Evolutionary conservation across 2,797 vertebrate species (phyloP).

Genomic region (Pogoniulus pusillus): DNA sequence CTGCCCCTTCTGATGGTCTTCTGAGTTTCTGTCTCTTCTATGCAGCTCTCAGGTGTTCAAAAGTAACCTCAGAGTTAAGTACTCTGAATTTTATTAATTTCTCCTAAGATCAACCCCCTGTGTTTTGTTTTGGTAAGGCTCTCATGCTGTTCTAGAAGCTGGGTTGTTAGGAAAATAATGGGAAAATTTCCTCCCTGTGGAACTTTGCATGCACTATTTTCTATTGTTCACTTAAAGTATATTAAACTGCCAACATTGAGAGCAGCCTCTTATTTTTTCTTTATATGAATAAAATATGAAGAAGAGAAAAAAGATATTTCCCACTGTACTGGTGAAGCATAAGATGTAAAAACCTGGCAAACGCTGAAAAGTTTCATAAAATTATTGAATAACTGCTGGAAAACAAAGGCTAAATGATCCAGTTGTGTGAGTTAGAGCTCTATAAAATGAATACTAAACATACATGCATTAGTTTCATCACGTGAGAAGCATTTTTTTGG

Average conservation of each 20-base stretch:
- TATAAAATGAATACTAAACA: constrained; percentile 21
- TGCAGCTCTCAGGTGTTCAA: not conserved
- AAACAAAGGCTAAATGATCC: not conserved
- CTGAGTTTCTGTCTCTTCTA: not conserved
- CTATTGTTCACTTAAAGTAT: not conserved
- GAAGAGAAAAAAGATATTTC: not conserved
- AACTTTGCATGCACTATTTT: not conserved
- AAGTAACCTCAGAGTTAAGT: not conserved
- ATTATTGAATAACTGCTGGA: not conserved
- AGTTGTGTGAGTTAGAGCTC: not conserved
- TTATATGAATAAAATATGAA: constrained; percentile 4
- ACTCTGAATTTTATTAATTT: not conserved
- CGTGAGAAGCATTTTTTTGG: constrained; percentile 7
- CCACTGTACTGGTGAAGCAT: not conserved
- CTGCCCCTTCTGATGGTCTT: not conserved
- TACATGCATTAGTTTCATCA: not conserved
- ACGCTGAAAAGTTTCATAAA: not conserved
- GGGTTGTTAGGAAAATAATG: not conserved
- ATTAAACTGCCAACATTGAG: not conserved
- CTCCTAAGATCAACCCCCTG: not conserved
- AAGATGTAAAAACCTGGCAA: not conserved
- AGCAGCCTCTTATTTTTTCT: not conserved
- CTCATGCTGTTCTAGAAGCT: not conserved
- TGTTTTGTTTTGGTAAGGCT: not conserved
- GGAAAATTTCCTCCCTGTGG: not conserved